A percentile compares a stretch with the other conserved stretches of the same genome.
These are phyloP conservation scores for Dendrolimus kikuchii DNA, from an alignment of 1,140 invertebrate species.

Conservation along the genomic window DNA sequence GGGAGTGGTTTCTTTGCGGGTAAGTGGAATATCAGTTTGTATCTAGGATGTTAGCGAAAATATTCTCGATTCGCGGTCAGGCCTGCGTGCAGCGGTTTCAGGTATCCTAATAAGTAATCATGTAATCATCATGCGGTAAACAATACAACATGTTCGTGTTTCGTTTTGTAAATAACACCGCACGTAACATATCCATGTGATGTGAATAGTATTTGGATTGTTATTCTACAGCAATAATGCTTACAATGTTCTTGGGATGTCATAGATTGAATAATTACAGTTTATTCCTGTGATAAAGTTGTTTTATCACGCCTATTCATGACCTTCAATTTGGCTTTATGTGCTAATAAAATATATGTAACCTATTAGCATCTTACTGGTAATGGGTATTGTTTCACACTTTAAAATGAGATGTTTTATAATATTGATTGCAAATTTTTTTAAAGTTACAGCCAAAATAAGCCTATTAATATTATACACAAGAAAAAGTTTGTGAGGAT, in stretches of 20 bases:
- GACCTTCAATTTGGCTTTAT: slow-evolving; percentile 6
- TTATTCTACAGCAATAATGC: neutral
- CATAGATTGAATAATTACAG: too few species aligned
- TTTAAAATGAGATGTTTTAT: too few species aligned
- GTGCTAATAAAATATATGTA: slow-evolving; percentile 2
- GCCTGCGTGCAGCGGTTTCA: neutral
- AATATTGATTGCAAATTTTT: too few species aligned
- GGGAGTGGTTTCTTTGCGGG: slow-evolving; percentile 37
- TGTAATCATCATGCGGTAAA: slow-evolving; percentile 32
- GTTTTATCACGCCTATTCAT: neutral
- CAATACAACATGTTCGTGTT: slow-evolving; percentile 47
- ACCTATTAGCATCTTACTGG: neutral
- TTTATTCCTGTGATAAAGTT: too few species aligned
- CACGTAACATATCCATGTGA: too few species aligned
- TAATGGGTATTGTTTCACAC: neutral
- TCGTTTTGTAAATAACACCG: slow-evolving; percentile 38
- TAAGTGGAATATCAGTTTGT: slow-evolving; percentile 16
- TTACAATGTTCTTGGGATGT: neutral
- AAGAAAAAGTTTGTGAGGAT: too few species aligned
- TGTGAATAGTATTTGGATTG: too few species aligned
- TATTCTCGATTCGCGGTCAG: neutral
- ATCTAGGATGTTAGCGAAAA: neutral
- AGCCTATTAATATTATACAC: too few species aligned
- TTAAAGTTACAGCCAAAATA: too few species aligned
- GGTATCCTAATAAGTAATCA: slow-evolving; percentile 1